Evolutionary conservation across 2,113 vertebrate genomes (phyloP).

Genomic region (human (Homo sapiens)): GRCh38 chr11:125303001-125303500

Average conservation of each 20-base stretch:
- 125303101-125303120: not conserved
- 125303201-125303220: not conserved
- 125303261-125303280: not conserved
- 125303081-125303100: not conserved
- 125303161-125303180: not conserved
- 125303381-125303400: not conserved
- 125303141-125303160: not conserved
- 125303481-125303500: not conserved
- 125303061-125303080: rapidly evolving
- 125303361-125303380: not conserved
- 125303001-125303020: not conserved
- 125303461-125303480: too few relatives aligned
- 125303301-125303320: not conserved
- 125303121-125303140: not conserved
- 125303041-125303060: not conserved
- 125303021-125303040: rapidly evolving
- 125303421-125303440: not conserved
- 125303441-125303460: not conserved
- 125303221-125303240: not conserved
- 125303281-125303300: not conserved
- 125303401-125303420: not conserved
- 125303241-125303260: not conserved
- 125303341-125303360: not conserved
- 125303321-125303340: not conserved
- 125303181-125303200: not conserved